phyloP scores from a whole-genome alignment of 2,797 vertebrate genomes.

The Trachops cirrhosus region DNA sequence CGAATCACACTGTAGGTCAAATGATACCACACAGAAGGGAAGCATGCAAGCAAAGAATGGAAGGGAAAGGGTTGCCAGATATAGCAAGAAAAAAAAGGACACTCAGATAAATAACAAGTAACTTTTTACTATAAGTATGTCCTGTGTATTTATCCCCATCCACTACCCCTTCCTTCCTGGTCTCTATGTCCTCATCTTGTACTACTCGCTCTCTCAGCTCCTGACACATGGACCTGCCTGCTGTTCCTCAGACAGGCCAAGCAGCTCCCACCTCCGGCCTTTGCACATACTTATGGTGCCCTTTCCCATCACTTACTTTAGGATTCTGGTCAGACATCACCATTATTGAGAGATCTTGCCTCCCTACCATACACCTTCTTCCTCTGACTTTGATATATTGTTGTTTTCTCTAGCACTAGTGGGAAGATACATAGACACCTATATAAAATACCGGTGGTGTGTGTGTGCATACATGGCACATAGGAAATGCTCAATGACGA shows the following conservation, averaged over 20 bases:
- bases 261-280: background rate
- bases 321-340: background rate
- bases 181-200: background rate
- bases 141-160: background rate
- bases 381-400: background rate
- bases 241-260: background rate
- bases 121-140: background rate
- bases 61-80: background rate
- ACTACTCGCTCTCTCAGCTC: background rate
- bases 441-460: background rate
- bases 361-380: background rate
- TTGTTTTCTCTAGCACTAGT: background rate
- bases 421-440: background rate
- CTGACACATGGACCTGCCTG: background rate
- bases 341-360: background rate
- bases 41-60: background rate
- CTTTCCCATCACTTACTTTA: background rate
- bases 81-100: background rate
- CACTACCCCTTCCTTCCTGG: background rate
- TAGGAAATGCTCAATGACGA: background rate
- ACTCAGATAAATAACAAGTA: background rate
- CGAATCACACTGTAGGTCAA: background rate
- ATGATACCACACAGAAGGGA: background rate
- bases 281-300: fast-evolving
- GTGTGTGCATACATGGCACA: background rate